phyloP scores from a whole-genome alignment of 2,113 vertebrate genomes.

The Harpagus bidentatus region DNA sequence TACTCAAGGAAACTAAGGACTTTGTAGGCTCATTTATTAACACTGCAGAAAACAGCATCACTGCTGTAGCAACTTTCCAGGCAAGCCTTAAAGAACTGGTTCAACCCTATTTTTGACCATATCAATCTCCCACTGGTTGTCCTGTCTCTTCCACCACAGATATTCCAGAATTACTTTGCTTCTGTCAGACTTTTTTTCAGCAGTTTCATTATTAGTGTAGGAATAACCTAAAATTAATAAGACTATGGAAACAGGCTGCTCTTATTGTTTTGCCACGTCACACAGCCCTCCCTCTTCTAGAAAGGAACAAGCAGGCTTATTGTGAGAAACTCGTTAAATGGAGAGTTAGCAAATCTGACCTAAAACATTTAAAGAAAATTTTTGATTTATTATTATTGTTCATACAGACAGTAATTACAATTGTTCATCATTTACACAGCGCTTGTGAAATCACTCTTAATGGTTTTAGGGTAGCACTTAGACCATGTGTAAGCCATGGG shows the following conservation, averaged over 20 bases:
- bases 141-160: background rate
- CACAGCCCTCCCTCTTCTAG: background rate
- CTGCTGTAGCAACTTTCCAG: background rate
- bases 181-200: background rate
- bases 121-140: background rate
- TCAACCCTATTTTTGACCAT: background rate
- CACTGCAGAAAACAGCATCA: background rate
- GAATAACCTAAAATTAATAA: background rate
- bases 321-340: background rate
- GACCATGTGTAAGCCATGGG: background rate
- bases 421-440: background rate
- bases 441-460: background rate
- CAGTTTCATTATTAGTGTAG: background rate
- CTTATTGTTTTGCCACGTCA: background rate
- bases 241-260: background rate
- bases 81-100: background rate
- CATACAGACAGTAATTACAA: background rate
- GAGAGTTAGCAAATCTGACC: background rate
- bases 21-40: background rate
- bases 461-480: slow-evolving; percentile 3
- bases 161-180: background rate
- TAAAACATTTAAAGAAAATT: background rate
- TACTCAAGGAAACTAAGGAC: background rate
- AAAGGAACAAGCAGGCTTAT: background rate
- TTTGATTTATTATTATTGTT: background rate